phyloP scores from a whole-genome alignment of 1,140 invertebrate genomes.

The Drosophila parabipectinata region DNA sequence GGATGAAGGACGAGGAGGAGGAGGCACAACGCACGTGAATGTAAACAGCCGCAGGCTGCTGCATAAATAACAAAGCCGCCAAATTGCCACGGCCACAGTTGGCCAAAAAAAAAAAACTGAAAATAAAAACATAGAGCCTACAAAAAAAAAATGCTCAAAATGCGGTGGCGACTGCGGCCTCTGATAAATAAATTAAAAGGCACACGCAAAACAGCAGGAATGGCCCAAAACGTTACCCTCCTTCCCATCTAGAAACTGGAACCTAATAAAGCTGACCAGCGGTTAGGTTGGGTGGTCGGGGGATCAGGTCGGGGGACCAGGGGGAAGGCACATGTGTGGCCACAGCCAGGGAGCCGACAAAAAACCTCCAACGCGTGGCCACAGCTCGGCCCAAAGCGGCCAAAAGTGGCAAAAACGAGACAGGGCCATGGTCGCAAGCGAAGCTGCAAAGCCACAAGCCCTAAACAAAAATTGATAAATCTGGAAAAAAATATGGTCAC shows the following conservation, averaged over 20 bases:
- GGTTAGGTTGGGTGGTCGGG: conserved; percentile 9
- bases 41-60: conserved; percentile 46
- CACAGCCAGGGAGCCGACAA: conserved; percentile 17
- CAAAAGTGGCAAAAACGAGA: conserved; percentile 30
- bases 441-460: conserved; percentile 57
- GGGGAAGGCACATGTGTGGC: conserved; percentile 43
- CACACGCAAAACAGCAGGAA: conserved; percentile 73
- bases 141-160: conserved; percentile 20
- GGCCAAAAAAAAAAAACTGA: conserved; percentile 3
- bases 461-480: conserved; percentile 69
- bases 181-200: conserved; percentile 80
- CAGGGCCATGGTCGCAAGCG: conserved; percentile 9
- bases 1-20: background rate
- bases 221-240: conserved; percentile 43
- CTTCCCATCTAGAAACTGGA: conserved; percentile 36
- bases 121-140: background rate
- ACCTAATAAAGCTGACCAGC: conserved; percentile 75
- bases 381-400: conserved; percentile 38
- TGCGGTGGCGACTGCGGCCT: conserved; percentile 30
- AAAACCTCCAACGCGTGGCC: conserved; percentile 65
- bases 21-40: conserved; percentile 51
- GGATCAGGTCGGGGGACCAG: background rate
- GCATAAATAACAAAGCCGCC: conserved; percentile 63
- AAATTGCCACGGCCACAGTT: conserved; percentile 61
- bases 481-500: conserved; percentile 3